Percentiles rank a stretch among this genome's conserved stretches.
These are phyloP conservation scores for Acronicta alni DNA, from an alignment of 2,888 invertebrate species.

Conservation along the genomic window DNA sequence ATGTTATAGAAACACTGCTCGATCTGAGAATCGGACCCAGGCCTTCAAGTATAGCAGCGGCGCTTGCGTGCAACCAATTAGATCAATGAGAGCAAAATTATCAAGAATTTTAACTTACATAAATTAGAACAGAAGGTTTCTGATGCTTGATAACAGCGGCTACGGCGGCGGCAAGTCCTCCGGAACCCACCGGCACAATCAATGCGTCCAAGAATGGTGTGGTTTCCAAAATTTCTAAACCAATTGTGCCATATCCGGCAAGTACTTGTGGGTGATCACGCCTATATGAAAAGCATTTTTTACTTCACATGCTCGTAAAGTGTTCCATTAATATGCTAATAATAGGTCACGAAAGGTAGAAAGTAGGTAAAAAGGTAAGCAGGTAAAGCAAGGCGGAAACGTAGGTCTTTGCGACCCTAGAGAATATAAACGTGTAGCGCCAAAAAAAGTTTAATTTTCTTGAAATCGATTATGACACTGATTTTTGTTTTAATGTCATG, in stretches of 20 bases:
- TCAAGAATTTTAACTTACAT: constrained; percentile 90
- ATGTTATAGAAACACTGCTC: too few relatives aligned
- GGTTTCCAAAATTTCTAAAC: constrained; percentile 96
- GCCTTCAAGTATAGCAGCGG: too few relatives aligned
- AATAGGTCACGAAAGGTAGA: too few relatives aligned
- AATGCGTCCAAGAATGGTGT: constrained; percentile 95
- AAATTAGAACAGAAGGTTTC: constrained; percentile 94
- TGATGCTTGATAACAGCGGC: constrained; percentile 95
- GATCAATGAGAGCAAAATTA: background rate
- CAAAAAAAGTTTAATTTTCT: too few relatives aligned
- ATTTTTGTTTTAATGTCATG: too few relatives aligned
- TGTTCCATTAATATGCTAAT: background rate
- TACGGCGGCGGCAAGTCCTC: constrained; percentile 96
- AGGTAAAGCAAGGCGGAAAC: too few relatives aligned
- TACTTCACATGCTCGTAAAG: background rate
- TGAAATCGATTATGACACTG: too few relatives aligned
- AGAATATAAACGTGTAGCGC: too few relatives aligned
- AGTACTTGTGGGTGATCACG: constrained; percentile 98
- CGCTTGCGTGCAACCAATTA: too few relatives aligned
- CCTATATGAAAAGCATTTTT: constrained; percentile 77
- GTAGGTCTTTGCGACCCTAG: too few relatives aligned
- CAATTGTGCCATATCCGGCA: constrained; percentile 97
- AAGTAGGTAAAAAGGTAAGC: too few relatives aligned
- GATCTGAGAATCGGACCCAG: too few relatives aligned
- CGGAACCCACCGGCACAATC: constrained; percentile 96